These are phyloP conservation scores for Trichogramma pretiosum DNA, from an alignment of 1,140 invertebrate genomes.

Conservation along the genomic window DNA sequence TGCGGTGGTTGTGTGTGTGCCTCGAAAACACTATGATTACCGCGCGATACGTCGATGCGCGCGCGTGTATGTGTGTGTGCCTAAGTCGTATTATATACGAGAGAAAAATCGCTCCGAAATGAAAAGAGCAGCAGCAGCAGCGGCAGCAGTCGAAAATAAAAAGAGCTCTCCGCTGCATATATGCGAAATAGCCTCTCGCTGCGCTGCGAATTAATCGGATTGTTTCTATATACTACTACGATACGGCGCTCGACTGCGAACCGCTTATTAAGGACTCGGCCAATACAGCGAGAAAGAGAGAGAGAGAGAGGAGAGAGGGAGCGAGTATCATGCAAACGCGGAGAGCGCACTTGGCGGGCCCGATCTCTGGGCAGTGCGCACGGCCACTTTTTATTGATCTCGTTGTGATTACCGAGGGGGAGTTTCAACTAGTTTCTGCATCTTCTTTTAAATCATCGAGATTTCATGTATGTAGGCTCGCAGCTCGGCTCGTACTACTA, in stretches of 20 bases:
- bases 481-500: no score
- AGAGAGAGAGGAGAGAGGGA: neutral
- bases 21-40: slow-evolving; percentile 43
- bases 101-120: no score
- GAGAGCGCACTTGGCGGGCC: neutral
- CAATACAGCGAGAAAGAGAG: neutral
- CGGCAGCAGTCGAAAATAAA: no score
- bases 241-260: slow-evolving; percentile 31
- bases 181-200: no score
- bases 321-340: slow-evolving; percentile 33
- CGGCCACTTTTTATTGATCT: slow-evolving; percentile 26
- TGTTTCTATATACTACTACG: no score
- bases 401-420: slow-evolving; percentile 26
- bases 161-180: no score
- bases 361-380: slow-evolving; percentile 8
- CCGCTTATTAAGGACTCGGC: slow-evolving; percentile 42
- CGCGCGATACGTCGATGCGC: slow-evolving; percentile 27
- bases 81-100: neutral
- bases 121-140: neutral
- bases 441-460: slow-evolving; percentile 30
- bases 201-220: slow-evolving; percentile 36
- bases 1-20: no score
- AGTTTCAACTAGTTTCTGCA: slow-evolving; percentile 25
- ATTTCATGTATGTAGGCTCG: no score
- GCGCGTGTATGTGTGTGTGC: slow-evolving; percentile 23